Base-by-base conservation (phyloP, 2,888 invertebrate genomes). In the Acanthosepion pharaonis region DNA sequence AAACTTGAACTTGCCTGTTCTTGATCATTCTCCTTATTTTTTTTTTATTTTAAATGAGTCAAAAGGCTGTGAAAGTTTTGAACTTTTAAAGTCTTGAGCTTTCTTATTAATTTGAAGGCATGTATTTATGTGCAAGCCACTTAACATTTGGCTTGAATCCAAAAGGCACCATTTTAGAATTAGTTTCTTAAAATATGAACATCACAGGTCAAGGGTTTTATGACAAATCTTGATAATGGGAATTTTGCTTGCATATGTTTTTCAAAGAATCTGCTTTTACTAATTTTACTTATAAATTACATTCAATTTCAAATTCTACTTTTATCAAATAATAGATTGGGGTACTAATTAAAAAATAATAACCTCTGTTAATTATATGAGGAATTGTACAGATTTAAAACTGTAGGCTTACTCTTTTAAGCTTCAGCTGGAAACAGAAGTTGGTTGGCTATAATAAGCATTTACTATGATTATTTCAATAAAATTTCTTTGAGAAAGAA, bases 41-140 rank as follows among this genome's bases (percentile, higher is more conserved):
- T 33, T 78, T 18, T 33, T 33, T 1, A 78, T n/a, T 78, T 78
- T n/a, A 78, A 78, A 78, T 9, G n/a, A n/a, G 78, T 78, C 78
- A 78, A 78, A n/a, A n/a, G n/a, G 78, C n/a, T 78, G 78, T 78
- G 15, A 78, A 78, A 78, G 78, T 23, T 78, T 78, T 78, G 78
- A 78, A 78, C n/a, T n/a, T 78, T 78, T 78, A n/a, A 59, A 59
- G 59, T 59, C 59, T 59, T 59, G 78, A 11, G 78, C 33, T 78
- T 78, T 78, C 78, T 78, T 78, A 78, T 78, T 78, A 78, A 78
- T 78, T 59, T 78, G n/a, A 33, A 78, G n/a, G n/a, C 78, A 78
- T 78, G 78, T 33, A 78, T 78, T 78, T n/a, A 78, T 78, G n/a
- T 33, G 4, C n/a, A 78, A 15, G 33, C 78, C 78, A 78, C 78